phyloP scores from a whole-genome alignment of 2,113 vertebrate species.

The Vombatus ursinus region DNA sequence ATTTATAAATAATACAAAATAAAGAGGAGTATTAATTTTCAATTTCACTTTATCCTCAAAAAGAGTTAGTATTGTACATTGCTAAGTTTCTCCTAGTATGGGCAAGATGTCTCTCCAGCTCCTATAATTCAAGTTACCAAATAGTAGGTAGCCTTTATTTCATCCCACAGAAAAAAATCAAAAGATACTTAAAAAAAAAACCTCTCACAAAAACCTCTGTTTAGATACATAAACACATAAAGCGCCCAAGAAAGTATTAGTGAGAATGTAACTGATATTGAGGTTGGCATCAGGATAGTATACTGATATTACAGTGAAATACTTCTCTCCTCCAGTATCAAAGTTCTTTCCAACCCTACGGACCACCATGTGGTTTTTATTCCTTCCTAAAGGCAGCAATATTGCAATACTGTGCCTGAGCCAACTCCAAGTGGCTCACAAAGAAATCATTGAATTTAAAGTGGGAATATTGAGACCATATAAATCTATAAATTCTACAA shows the following conservation, averaged over 20 bases:
- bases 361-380: too few relatives aligned
- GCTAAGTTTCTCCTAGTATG: not conserved
- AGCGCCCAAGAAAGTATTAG: not conserved
- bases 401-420: fast-evolving
- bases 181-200: not conserved
- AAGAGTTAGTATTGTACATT: not conserved
- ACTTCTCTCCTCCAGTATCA: not conserved
- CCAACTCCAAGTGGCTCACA: too few relatives aligned
- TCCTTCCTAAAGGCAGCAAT: too few relatives aligned
- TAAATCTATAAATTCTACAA: not conserved
- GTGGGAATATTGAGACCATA: not conserved
- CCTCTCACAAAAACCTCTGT: not conserved
- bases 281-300: not conserved
- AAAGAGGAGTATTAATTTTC: too few relatives aligned
- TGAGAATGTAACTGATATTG: not conserved
- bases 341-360: too few relatives aligned
- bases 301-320: not conserved
- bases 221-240: not conserved
- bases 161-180: not conserved
- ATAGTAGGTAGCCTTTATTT: not conserved
- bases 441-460: too few relatives aligned
- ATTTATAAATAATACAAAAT: too few relatives aligned
- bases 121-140: not conserved
- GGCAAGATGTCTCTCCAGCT: not conserved
- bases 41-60: too few relatives aligned